Evolutionary conservation across 1,140 invertebrate genomes (phyloP), one percentile per base, ranked within the genome.

Genomic region (Daktulosphaira vitifoliae): DNA sequence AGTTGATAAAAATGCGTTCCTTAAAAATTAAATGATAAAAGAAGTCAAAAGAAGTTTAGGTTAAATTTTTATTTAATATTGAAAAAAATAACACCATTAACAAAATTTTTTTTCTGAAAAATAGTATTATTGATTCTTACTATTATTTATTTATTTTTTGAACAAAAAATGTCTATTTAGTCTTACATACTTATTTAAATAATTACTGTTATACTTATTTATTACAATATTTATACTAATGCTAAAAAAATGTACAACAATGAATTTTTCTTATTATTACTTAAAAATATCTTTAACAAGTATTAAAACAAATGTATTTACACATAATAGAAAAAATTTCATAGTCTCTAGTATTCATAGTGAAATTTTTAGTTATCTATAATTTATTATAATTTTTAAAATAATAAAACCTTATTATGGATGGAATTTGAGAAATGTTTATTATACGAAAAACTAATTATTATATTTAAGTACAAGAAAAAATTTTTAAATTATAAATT

Each of bases 201-300:
- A 62, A 62, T 62, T 46, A 48, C n/a, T n/a, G n/a, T n/a, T 56
- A 56, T 56, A 42, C 39, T 38, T 48, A 25, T 62, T 33, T 15
- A 59, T 29, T 48, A 62, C 42, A 62, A 62, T 62, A 48, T n/a
- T 46, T 46, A 25, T 62, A 46, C 29, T 4, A 62, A 29, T 20
- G 46, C 56, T 62, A 62, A 62, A 46, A 59, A 54, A 56, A 48
- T 62, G 38, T 62, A 62, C 56, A 62, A 62, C 56, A 62, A 62
- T 48, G 42, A 62, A 37, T 59, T 59, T 25, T 62, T 42, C 26
- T 62, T 26, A 62, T 33, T 11, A 33, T 33, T 33, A 62, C 38
- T 62, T 62, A 62, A 46, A 62, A 62, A 62, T 62, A 59, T 48
- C 29, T 62, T 62, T 62, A 62, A 62, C 56, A 62, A 62, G 56